These are phyloP conservation scores for Tetramorium parvispinum DNA, from an alignment of 1,140 invertebrate species.

Conservation along the genomic window DNA sequence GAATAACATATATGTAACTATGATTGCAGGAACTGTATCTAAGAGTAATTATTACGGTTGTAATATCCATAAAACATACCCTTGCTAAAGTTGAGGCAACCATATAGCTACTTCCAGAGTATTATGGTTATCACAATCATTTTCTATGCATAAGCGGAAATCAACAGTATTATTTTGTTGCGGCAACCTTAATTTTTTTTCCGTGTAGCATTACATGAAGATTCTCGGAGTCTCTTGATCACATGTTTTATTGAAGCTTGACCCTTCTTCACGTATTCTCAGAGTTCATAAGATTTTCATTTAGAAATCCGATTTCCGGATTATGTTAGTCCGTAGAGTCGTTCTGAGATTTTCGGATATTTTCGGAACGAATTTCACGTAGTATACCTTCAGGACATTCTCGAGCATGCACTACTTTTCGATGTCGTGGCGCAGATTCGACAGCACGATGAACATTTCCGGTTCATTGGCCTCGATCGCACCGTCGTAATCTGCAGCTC, in stretches of 20 bases:
- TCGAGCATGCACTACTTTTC: conserved; percentile 21
- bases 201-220: background rate
- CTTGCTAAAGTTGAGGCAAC: too few species aligned
- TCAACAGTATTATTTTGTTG: too few species aligned
- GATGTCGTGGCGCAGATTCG: conserved; percentile 17
- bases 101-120: too few species aligned
- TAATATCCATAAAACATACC: too few species aligned
- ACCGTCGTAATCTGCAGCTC: conserved; percentile 29
- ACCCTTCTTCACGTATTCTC: background rate
- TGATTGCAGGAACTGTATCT: too few species aligned
- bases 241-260: background rate
- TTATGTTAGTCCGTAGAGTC: background rate
- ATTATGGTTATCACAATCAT: too few species aligned
- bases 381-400: conserved; percentile 28
- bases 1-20: too few species aligned
- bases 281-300: conserved; percentile 26
- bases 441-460: conserved; percentile 50
- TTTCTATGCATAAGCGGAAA: too few species aligned
- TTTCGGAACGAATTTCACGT: conserved; percentile 7
- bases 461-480: conserved; percentile 30
- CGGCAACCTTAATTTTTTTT: too few species aligned
- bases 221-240: background rate
- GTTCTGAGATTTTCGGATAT: conserved; percentile 4
- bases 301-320: conserved; percentile 20
- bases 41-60: too few species aligned